Conservation (phyloP, 2,113 vertebrate genomes). For the Alaudala cheleensis region DNA sequence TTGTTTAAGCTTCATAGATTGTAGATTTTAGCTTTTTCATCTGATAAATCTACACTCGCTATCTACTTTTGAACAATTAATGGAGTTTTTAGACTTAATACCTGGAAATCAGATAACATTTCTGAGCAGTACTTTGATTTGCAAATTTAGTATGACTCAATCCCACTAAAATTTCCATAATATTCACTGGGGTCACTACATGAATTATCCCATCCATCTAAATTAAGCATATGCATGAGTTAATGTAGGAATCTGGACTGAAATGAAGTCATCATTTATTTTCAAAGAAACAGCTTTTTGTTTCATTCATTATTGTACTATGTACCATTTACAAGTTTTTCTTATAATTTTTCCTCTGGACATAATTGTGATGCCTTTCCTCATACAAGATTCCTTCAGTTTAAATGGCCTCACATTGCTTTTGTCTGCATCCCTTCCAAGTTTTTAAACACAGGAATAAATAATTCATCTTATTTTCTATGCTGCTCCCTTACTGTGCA, state of each 20-base stretch:
- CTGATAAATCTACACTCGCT: not conserved
- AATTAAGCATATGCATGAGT: not conserved
- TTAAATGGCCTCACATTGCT: not conserved
- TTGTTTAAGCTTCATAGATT: not conserved
- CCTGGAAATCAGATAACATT: not conserved
- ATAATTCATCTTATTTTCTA: not conserved
- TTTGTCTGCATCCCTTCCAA: not conserved
- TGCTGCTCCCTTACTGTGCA: not conserved
- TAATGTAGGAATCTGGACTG: not conserved
- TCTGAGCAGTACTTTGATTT: constrained; percentile 1
- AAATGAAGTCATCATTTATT: not conserved
- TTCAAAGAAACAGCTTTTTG: not conserved
- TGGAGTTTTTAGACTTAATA: not conserved
- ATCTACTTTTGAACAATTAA: not conserved
- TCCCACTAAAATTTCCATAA: not conserved
- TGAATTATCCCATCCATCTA: not conserved
- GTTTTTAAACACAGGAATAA: not conserved
- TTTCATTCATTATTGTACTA: not conserved
- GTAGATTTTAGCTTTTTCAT: not conserved
- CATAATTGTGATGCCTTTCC: not conserved
- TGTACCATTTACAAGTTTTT: not conserved
- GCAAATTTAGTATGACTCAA: not conserved
- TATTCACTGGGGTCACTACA: not conserved
- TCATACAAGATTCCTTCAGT: not conserved
- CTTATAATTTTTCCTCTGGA: not conserved